These are phyloP conservation scores for Coenobita brevimanus DNA, from an alignment of 1,140 invertebrate genomes.

Conservation along the genomic window DNA sequence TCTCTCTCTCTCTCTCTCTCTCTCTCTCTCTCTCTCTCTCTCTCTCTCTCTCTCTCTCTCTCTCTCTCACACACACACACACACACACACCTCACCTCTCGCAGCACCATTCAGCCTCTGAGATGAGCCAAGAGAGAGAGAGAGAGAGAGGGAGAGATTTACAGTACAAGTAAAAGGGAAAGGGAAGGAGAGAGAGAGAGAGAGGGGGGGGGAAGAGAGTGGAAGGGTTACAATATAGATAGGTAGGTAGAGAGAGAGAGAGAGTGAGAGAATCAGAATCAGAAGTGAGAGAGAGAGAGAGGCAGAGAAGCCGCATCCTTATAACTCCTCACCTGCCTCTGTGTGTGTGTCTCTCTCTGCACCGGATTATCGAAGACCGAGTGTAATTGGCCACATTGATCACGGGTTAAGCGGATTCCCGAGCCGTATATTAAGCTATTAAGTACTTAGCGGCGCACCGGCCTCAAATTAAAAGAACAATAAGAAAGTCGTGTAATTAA, in stretches of 20 bases:
- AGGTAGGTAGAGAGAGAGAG: not conserved
- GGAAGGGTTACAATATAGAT: not conserved
- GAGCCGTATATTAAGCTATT: slow-evolving; percentile 55
- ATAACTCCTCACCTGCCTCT: not conserved
- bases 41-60: no score
- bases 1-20: no score
- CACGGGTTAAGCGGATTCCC: slow-evolving; percentile 53
- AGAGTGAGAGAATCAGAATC: not conserved
- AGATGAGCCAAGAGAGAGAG: not conserved
- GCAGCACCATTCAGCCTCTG: not conserved
- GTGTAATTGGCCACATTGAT: slow-evolving; percentile 44
- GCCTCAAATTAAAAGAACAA: slow-evolving; percentile 60
- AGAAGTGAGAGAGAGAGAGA: not conserved
- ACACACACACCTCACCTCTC: not conserved
- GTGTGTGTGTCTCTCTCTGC: not conserved
- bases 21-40: no score
- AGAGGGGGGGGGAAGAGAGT: not conserved
- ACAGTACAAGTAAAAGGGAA: not conserved
- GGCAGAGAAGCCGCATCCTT: not conserved
- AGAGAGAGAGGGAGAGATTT: not conserved
- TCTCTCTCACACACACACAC: no score
- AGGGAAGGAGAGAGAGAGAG: not conserved
- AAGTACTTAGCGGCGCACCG: slow-evolving; percentile 45
- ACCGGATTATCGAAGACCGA: slow-evolving; percentile 35
- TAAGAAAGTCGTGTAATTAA: slow-evolving; percentile 59